Evolutionary conservation across 2,888 invertebrate genomes (phyloP), one percentile per base, ranked within the genome.

Genomic region (Ectemnius lituratus): DNA sequence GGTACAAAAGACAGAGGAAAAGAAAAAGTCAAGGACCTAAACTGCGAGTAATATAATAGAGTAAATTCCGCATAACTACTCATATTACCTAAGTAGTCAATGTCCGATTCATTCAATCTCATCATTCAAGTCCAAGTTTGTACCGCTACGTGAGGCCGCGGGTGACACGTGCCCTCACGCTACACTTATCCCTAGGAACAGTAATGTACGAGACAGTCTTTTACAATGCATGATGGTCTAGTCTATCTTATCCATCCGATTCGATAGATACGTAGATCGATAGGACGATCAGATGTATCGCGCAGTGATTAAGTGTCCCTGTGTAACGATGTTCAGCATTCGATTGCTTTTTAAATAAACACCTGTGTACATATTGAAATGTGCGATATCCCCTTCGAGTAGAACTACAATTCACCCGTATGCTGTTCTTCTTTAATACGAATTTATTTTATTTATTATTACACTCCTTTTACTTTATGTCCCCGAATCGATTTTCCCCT

Each of bases 311-410:
- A 87, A 85, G 80, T 87, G 87, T 87, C 76, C 73, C 84, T 84
- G 85, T 88, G 85, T 87, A 86, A 87, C 81, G 80, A 87, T 86
- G 86, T 87, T 85, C 84, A 80, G 81, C 83, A 83, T 78, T 78
- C 81, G 74, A 86, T 81, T 81, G 84, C 84, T 85, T 88, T 88
- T 82, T 84, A 80, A 88, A 86, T 87, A 87, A 87, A 88, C 82
- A 87, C 80, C 81, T 85, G 83, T 88, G 86, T 85, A 86, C 83
- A 87, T 83, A 84, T 79, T 68, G 67, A 67, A 67, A 61, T 37
- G 37, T 37, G 6, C 37, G 37, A 37, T 11, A 37, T 11, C 37
- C 37, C 8, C 37, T 23, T 37, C 37, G 11, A 37, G 5, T 37
- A 37, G 37, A 37, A 1, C 11, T 37, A 11, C 37, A 6, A 37